phyloP scores from a whole-genome alignment of 2,888 invertebrate species.

The Sphinx pinastri region DNA sequence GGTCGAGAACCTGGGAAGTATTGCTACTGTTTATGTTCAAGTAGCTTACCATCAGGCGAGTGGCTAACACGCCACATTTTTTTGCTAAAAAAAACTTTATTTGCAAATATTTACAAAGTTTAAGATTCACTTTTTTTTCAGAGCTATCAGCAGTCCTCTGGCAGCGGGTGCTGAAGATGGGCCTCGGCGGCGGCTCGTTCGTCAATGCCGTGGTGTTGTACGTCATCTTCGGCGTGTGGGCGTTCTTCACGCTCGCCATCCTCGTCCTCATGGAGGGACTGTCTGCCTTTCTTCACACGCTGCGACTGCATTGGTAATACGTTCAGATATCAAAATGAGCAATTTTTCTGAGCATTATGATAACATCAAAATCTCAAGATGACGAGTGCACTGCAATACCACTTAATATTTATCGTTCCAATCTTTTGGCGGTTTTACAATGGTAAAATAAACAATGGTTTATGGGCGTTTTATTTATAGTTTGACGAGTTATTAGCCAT shows the following conservation, averaged over 20 bases:
- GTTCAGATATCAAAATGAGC: too few relatives aligned
- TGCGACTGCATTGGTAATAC: conserved; percentile 92
- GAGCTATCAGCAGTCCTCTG: conserved; percentile 93
- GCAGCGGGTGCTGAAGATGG: conserved; percentile 86
- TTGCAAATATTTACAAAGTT: too few relatives aligned
- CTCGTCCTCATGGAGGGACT: conserved; percentile 95
- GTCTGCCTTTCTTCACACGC: conserved; percentile 94
- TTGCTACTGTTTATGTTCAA: too few relatives aligned
- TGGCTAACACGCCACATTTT: too few relatives aligned
- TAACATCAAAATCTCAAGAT: neutral
- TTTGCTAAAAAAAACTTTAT: too few relatives aligned
- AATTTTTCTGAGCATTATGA: neutral
- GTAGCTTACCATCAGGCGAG: too few relatives aligned
- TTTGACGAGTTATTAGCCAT: too few relatives aligned
- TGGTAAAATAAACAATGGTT: too few relatives aligned
- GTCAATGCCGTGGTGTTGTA: conserved; percentile 79
- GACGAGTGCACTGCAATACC: too few relatives aligned
- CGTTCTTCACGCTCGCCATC: conserved; percentile 91
- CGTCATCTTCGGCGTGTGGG: conserved; percentile 90
- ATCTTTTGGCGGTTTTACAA: too few relatives aligned
- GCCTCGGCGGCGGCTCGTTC: conserved; percentile 59
- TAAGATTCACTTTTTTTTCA: conserved; percentile 58
- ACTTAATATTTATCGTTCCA: neutral
- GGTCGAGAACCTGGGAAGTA: too few relatives aligned
- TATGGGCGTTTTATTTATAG: too few relatives aligned